Evolutionary conservation across 2,888 invertebrate genomes (phyloP), one percentile per base, ranked within the genome.

Genomic region (Acronicta aceris): DNA sequence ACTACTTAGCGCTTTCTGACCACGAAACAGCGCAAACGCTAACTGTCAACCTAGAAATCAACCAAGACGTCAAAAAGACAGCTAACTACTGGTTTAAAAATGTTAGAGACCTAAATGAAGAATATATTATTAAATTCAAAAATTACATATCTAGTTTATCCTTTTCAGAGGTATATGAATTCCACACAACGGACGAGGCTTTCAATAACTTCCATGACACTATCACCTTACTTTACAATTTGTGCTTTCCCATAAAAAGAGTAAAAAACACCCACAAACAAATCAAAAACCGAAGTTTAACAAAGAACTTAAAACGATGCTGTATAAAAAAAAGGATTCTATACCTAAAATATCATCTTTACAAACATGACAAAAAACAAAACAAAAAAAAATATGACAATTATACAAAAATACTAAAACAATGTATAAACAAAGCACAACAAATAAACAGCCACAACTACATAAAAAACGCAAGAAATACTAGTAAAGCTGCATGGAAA

Each of bases 261-360:
- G 8, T 46, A 8, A 54, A 47, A 54, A 27, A 5, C 43, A 50
- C 38, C 13, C 15, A 0, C 4, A 52, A 48, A 43, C 15, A 41
- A 8, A 42, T 36, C n/a, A 59, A 59, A 53, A 59, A 48, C n/a
- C n/a, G 52, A 16, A 5, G 30, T 1, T 16, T 59, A 17, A 38
- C 53, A 9, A 59, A 59, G 10, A 27, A 12, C 10, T 27, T 59
- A 25, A 59, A 59, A 48, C 13, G 36, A 25, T 59, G 52, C 21
- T 59, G 59, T 17, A 48, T 49, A 9, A 49, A 48, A 53, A 53
- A 60, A 46, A 43, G 45, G 40, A 50, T 27, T n/a, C 6, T 54
- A 33, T 54, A 54, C 6, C 43, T 55, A 42, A 60, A 60, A 45
- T 38, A 60, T 16, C 42, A 12, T 10, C 25, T 49, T 15, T 43